Base-by-base conservation (phyloP, 2,797 vertebrate genomes). In the Ispidina lecontei region DNA sequence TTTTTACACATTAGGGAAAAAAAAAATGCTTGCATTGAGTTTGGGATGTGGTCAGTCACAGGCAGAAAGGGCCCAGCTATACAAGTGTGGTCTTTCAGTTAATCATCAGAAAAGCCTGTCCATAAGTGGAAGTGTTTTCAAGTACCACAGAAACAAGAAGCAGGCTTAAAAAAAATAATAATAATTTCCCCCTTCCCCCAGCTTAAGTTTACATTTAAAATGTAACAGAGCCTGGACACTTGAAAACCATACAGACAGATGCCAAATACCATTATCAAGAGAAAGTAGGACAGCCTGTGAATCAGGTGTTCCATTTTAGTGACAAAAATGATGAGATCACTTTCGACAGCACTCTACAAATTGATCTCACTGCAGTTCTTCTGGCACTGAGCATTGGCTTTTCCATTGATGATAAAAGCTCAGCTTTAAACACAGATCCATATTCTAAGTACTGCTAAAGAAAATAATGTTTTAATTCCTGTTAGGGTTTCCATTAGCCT, bases 361-460 rank as follows among this genome's bases (percentile, higher is more conserved):
- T 97, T 95, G 96, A 93, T 84, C 91, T 95, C 82, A 39, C 69
- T 95, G 89, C 95, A 95, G 95, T 88, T 96, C 86, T 95, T 95
- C 94, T 90, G 89, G 87, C 88, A 93, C 84, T 75, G 89, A 91
- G 58, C 83, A 80, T 59, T 89, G 78, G 88, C 86, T 93, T 90
- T 91, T 89, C 73, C 74, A 85, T 73, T 82, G 91, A 90, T 74
- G 91, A 68, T 65, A 95, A 94, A 81, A 91, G 90, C 89, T 89
- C 71, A 46, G 72, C 88, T 91, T 92, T 79, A 92, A 92, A 90
- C 78, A 94, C 22, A 35, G 87, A 90, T 79, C 70, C 74, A 35
- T 41, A 96, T 41, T 91, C 87, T 94, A 95, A 95, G 94, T 81
- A 93, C 78, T 31, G 31, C 37, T 89, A 73, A 92, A 91, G 79